Base-by-base conservation (phyloP, 2,888 invertebrate species). In the Cosmia pyralina region DNA sequence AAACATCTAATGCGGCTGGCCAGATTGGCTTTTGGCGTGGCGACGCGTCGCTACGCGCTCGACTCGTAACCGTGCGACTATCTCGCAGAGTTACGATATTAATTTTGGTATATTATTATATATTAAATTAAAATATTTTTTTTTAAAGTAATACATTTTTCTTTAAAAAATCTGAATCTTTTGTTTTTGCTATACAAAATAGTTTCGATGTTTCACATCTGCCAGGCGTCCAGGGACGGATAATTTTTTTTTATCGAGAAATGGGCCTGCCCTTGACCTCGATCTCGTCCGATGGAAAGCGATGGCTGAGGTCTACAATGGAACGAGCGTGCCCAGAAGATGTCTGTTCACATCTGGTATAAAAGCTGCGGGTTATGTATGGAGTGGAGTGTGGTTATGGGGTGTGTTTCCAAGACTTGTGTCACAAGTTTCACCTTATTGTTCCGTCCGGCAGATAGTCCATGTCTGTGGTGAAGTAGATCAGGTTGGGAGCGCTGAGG, bases 401-500 rank as follows among this genome's bases (percentile, higher is more conserved):
- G n/a, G 17, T 62, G 22, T 6, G 44, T 44, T 17, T 44, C 13
- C 17, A 28, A 44, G 41, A n/a, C 11, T 34, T 48, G 34, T 38
- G 3, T 22, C 28, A 19, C 15, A 44, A 8, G 13, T 19, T 17
- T 34, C 10, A 96, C 95, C 95, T 93, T 38, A 90, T 88, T 13
- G 85, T 90, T 7, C 95, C 95, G 71, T 95, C 95, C 4, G 93
- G 92, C 75, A 97, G 95, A 57, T 93, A 89, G 75, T 97, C 96
- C 55, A 96, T 96, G 77, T 96, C 97, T 0, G 98, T 98, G 48
- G 97, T 98, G 93, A 97, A 98, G 93, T 98, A 98, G 67, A 99
- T 94, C 81, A 99, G 95, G 96, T 98, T 98, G 7, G 99, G 99
- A 84, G 98, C 97, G 75, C 99, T 98, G 82, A 99, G 96, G 60